phyloP scores from a whole-genome alignment of 1,140 invertebrate genomes.

The Penaeus indicus region DNA sequence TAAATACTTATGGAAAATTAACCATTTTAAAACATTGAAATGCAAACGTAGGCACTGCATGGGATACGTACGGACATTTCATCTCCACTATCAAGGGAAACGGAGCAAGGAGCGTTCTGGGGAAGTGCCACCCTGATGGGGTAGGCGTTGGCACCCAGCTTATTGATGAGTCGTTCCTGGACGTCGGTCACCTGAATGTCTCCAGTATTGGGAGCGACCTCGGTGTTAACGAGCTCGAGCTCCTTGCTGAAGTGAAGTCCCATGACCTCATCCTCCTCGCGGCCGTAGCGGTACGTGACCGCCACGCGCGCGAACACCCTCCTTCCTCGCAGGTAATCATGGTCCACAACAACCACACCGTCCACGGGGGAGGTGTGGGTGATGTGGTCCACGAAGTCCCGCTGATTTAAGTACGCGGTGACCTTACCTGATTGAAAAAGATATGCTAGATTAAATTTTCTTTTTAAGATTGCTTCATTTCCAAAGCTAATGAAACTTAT shows the following conservation, averaged over 20 bases:
- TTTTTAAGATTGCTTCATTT: too few species aligned
- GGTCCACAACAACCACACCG: constrained; percentile 89
- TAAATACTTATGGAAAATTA: neutral
- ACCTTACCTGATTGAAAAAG: constrained; percentile 78
- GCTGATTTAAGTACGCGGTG: constrained; percentile 89
- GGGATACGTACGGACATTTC: constrained; percentile 75
- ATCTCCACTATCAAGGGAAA: constrained; percentile 82
- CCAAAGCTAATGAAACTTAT: too few species aligned
- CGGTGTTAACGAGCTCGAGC: constrained; percentile 81
- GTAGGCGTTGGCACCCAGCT: constrained; percentile 68
- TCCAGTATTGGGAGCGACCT: constrained; percentile 79
- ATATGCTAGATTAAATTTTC: neutral
- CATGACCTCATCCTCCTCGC: constrained; percentile 94
- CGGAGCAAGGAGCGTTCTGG: constrained; percentile 80
- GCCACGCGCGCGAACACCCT: constrained; percentile 83
- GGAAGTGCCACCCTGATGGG: constrained; percentile 65
- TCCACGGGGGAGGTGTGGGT: constrained; percentile 89
- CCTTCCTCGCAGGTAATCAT: constrained; percentile 88
- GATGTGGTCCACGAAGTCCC: constrained; percentile 92
- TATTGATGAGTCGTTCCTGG: constrained; percentile 69
- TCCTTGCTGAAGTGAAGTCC: constrained; percentile 93
- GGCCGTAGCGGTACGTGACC: constrained; percentile 86
- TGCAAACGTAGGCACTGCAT: neutral
- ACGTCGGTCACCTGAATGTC: constrained; percentile 77
- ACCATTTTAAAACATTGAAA: neutral